Evolutionary conservation across 2,113 vertebrate genomes (phyloP), one percentile per base, ranked within the genome.

Genomic region (Sterrhoptilus dennistouni): DNA sequence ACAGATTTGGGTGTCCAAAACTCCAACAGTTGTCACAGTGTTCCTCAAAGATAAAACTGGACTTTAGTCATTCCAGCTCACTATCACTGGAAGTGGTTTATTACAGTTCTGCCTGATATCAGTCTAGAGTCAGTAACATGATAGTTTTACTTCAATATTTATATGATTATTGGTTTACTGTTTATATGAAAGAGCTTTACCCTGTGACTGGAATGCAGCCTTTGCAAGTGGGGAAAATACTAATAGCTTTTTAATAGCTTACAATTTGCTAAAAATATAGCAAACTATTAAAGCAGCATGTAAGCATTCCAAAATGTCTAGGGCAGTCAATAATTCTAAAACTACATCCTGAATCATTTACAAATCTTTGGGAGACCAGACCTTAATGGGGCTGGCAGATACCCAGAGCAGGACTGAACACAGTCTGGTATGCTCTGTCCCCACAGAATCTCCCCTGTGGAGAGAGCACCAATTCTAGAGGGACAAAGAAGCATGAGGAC

Each of bases 221-320:
- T 70, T 83, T 87, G 33, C 72, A 93, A 74, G 64, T 33, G 23
- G 38, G 38, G 19, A 84, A 96, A 75, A 70, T 38, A 79, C 45
- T 38, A 87, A 82, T 27, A 87, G 83, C 60, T 94, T 87, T 92
- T 89, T 77, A 81, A 87, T 61, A 63, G 47, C 56, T 91, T 91
- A 78, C 77, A 70, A 89, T 87, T 91, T 66, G 52, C 83, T 71
- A 82, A 87, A 52, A 91, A 68, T 52, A 63, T n/a, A 75, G 52
- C 23, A 44, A 87, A 71, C 16, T 60, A 66, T 70, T 78, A 75
- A 87, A 96, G 54, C 4, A 8, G 78, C 56, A 64, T 11, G 27
- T 16, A 70, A 87, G 60, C 54, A 81, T 87, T 91, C 33, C 42
- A 91, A 45, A 78, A 94, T 59, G 78, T 84, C 52, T 56, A 60